Evolutionary conservation across 2,797 vertebrate genomes (phyloP).

Genomic region (Phaenicophaeus curvirostris): DNA sequence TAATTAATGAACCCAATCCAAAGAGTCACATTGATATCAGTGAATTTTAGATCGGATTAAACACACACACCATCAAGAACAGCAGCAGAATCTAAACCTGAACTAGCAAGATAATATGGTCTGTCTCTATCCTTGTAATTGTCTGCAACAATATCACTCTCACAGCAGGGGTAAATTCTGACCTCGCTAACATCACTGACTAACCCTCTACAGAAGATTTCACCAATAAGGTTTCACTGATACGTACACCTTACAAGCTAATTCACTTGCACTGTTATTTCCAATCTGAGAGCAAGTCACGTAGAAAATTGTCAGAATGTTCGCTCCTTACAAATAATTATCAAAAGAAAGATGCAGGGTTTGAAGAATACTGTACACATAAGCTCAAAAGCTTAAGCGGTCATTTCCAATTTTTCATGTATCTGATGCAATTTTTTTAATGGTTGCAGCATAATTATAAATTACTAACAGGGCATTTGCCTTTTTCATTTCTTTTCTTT

Average conservation of each 20-base stretch:
- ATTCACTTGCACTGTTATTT: neutral
- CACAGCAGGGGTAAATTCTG: neutral
- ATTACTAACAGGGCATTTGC: neutral
- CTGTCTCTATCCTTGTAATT: neutral
- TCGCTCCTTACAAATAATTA: neutral
- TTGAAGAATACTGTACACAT: neutral
- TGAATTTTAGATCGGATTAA: neutral
- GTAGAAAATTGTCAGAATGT: neutral
- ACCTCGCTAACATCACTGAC: neutral
- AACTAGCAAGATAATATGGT: neutral
- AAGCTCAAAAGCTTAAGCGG: neutral
- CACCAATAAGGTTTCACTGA: neutral
- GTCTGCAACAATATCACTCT: neutral
- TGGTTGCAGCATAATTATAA: conserved; percentile 1
- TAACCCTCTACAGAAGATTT: neutral
- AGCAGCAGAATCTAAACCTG: neutral
- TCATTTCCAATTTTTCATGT: neutral
- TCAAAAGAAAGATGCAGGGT: neutral
- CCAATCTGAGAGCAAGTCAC: neutral
- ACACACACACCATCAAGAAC: neutral
- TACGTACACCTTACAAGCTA: neutral
- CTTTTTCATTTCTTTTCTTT: conserved; percentile 23
- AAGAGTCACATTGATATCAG: neutral
- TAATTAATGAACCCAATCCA: neutral
- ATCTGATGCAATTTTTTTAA: neutral